Conservation (phyloP, 1,140 invertebrate genomes). For the Brachionus paranguensis region DNA sequence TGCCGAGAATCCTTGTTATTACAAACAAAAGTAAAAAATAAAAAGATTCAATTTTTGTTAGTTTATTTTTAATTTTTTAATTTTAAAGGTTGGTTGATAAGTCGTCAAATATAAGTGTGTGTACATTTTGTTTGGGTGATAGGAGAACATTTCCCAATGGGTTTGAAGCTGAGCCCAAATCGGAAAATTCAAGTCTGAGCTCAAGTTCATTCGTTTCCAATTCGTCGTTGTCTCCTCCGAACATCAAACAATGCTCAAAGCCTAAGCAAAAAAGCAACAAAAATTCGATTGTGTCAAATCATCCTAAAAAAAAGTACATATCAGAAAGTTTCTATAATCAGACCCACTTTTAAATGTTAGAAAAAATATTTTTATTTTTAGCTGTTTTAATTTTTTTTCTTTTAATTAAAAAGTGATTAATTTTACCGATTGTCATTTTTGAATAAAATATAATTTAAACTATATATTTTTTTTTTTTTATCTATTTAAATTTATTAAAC, state of each 20-base stretch:
- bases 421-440: not conserved
- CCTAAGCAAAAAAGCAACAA: not conserved
- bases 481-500: no score
- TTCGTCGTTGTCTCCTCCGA: not conserved
- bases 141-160: not conserved
- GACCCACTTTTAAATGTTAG: not conserved
- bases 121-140: constrained; percentile 38
- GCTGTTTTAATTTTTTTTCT: not conserved
- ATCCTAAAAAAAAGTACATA: not conserved
- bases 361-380: not conserved
- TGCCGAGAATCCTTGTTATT: constrained; percentile 17
- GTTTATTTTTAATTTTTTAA: not conserved
- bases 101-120: not conserved
- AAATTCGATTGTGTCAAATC: not conserved
- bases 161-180: not conserved
- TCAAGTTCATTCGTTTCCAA: not conserved
- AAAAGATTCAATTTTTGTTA: not conserved
- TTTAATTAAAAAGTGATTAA: not conserved
- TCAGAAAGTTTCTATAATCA: not conserved
- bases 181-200: not conserved
- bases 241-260: not conserved
- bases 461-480: not conserved
- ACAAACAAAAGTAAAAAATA: constrained; percentile 27
- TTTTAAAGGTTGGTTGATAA: constrained; percentile 17
- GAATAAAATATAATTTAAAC: not conserved